Conservation (phyloP, 2,888 invertebrate genomes). For the Drosophila yooni region DNA sequence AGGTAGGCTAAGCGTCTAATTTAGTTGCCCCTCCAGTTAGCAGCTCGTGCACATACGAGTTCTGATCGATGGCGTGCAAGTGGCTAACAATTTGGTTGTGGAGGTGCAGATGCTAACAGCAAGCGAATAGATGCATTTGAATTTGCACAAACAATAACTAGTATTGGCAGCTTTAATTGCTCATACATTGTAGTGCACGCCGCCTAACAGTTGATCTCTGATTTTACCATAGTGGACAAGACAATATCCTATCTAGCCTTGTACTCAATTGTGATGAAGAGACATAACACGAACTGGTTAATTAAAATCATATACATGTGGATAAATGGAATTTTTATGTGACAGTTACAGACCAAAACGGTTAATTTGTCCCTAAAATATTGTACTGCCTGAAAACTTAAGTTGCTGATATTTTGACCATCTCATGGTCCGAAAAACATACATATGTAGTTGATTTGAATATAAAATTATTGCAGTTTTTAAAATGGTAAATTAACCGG, state of each 20-base stretch:
- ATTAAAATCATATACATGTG: neutral
- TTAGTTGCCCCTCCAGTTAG: conserved; percentile 67
- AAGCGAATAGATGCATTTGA: conserved; percentile 21
- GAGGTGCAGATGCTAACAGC: conserved; percentile 30
- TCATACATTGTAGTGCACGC: neutral
- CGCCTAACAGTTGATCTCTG: neutral
- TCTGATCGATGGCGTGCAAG: conserved; percentile 65
- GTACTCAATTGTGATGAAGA: neutral
- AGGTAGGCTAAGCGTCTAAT: conserved; percentile 76
- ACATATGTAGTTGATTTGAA: neutral
- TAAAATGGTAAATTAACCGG: no score
- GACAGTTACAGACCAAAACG: neutral
- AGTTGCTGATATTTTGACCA: neutral
- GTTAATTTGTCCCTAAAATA: neutral
- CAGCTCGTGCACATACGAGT: conserved; percentile 46
- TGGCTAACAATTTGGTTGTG: conserved; percentile 40
- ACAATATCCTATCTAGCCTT: neutral
- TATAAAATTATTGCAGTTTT: no score
- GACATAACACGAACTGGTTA: neutral
- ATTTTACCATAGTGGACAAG: neutral
- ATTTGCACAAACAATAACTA: conserved; percentile 21
- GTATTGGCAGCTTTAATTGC: conserved; percentile 19
- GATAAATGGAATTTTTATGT: neutral
- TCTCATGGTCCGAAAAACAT: neutral
- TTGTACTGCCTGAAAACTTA: neutral